These are phyloP conservation scores for Abscondita cerata DNA, from an alignment of 2,888 invertebrate genomes.

Conservation along the genomic window DNA sequence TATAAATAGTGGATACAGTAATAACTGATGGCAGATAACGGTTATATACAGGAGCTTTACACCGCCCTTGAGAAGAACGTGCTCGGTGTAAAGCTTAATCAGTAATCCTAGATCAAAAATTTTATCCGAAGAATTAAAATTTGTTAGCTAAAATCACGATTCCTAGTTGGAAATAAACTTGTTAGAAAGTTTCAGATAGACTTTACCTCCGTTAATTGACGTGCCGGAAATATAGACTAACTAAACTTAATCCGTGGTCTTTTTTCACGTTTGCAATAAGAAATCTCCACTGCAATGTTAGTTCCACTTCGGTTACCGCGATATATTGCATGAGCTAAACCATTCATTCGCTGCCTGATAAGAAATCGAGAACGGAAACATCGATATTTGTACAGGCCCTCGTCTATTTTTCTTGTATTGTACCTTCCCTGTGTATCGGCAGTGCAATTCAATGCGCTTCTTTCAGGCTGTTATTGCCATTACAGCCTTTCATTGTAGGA, in stretches of 20 bases:
- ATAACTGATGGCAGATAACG: no score
- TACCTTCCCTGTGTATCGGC: slow-evolving; percentile 31
- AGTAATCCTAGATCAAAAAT: no score
- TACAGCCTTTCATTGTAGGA: slow-evolving; percentile 25
- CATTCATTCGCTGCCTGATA: slow-evolving; percentile 48
- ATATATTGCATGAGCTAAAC: slow-evolving; percentile 48
- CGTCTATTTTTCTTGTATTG: slow-evolving; percentile 38
- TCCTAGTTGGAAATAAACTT: no score
- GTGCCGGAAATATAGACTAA: no score
- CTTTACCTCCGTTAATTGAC: no score
- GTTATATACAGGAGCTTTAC: no score
- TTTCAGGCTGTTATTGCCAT: slow-evolving; percentile 26
- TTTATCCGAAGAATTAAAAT: no score
- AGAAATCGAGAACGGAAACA: slow-evolving; percentile 46
- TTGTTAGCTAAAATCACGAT: no score
- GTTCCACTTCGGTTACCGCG: slow-evolving; percentile 43
- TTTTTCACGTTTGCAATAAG: slow-evolving; percentile 30
- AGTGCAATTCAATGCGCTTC: slow-evolving; percentile 32
- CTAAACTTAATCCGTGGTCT: slow-evolving; percentile 21
- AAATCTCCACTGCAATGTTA: slow-evolving; percentile 41
- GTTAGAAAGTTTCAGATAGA: no score
- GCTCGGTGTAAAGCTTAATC: no score
- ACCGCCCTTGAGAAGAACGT: no score
- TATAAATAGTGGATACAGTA: no score
- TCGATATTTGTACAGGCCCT: slow-evolving; percentile 42